These are phyloP conservation scores for Tetramorium simillimum DNA, from an alignment of 1,140 invertebrate genomes.

Conservation along the genomic window DNA sequence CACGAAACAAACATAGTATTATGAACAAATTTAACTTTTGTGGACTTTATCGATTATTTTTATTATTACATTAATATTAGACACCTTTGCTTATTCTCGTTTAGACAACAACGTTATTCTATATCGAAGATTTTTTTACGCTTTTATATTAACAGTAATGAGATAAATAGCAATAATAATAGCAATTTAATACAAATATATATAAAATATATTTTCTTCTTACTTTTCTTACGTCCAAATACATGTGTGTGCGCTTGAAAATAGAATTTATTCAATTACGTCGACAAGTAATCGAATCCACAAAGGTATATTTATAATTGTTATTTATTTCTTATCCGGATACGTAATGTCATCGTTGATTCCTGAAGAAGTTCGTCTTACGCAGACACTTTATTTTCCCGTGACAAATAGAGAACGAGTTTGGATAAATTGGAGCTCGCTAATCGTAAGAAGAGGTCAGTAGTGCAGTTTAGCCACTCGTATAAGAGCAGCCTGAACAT, in stretches of 20 bases:
- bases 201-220: not conserved
- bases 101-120: too few species aligned
- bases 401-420: conserved; percentile 56
- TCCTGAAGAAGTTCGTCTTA: not conserved
- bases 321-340: not conserved
- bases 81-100: too few species aligned
- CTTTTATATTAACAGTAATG: not conserved
- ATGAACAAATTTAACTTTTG: too few species aligned
- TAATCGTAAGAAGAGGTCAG: conserved; percentile 73
- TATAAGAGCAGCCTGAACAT: conserved; percentile 68
- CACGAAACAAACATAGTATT: too few species aligned
- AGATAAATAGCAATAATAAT: too few species aligned
- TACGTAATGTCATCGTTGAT: not conserved
- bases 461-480: conserved; percentile 68
- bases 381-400: conserved; percentile 48
- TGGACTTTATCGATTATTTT: too few species aligned
- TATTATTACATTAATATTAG: too few species aligned
- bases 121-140: not conserved
- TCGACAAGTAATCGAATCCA: not conserved
- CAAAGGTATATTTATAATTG: not conserved
- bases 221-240: not conserved
- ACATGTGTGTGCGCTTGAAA: not conserved
- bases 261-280: not conserved
- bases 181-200: too few species aligned
- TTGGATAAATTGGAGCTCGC: conserved; percentile 59